Evolutionary conservation across 1,140 invertebrate species (phyloP).

Genomic region (Varroa destructor): DNA sequence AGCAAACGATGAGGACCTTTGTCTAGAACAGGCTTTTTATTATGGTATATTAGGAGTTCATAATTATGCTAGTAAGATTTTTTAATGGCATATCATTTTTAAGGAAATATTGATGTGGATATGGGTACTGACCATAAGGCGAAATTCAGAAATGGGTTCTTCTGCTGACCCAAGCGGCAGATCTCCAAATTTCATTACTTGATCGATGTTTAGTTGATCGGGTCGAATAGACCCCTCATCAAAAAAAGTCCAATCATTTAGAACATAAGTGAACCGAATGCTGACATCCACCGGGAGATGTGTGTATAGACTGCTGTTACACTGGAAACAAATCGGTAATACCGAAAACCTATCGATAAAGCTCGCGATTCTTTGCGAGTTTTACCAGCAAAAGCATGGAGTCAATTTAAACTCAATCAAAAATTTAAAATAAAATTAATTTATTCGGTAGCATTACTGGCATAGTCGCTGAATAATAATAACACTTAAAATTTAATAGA

Average conservation of each 20-base stretch:
- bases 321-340: slow-evolving; percentile 8
- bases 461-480: too few relatives aligned
- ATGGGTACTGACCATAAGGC: slow-evolving; percentile 31
- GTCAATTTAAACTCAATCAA: too few relatives aligned
- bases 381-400: too few relatives aligned
- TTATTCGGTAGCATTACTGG: too few relatives aligned
- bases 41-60: too few relatives aligned
- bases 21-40: too few relatives aligned
- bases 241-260: slow-evolving; percentile 51
- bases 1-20: background rate
- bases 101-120: too few relatives aligned
- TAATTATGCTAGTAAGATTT: too few relatives aligned
- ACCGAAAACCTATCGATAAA: background rate
- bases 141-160: slow-evolving; percentile 50
- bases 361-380: background rate
- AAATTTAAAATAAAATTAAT: too few relatives aligned
- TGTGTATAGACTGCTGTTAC: slow-evolving; percentile 22
- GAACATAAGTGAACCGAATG: slow-evolving; percentile 63
- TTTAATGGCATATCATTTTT: too few relatives aligned
- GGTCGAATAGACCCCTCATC: slow-evolving; percentile 1
- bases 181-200: slow-evolving; percentile 44
- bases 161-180: slow-evolving; percentile 68
- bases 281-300: slow-evolving; percentile 53
- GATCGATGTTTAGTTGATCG: background rate
- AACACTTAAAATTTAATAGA: too few relatives aligned